Conservation (phyloP, 2,888 invertebrate genomes). For the Tetrapedia diversipes region DNA sequence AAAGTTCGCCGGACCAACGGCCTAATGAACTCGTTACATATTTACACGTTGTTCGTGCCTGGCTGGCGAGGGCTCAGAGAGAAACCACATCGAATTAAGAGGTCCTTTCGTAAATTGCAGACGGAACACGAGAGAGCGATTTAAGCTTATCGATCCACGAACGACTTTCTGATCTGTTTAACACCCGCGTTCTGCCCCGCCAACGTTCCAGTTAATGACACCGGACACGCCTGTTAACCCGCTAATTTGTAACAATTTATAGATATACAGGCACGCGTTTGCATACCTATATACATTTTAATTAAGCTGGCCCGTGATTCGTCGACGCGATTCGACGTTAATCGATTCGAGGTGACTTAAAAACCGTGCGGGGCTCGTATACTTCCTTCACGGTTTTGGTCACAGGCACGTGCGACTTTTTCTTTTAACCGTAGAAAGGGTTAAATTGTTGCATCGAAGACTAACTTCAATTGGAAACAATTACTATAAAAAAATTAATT, state of each 20-base stretch:
- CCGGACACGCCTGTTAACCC: slow-evolving; percentile 51
- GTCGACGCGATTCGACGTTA: slow-evolving; percentile 4
- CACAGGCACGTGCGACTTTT: neutral
- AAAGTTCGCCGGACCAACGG: slow-evolving; percentile 66
- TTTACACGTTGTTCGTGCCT: slow-evolving; percentile 72
- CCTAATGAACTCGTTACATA: slow-evolving; percentile 74
- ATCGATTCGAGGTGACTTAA: neutral
- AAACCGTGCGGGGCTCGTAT: neutral
- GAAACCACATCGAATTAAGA: slow-evolving; percentile 70
- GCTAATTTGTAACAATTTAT: slow-evolving; percentile 55
- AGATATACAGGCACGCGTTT: neutral
- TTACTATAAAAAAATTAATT: no score
- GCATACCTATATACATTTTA: slow-evolving; percentile 33
- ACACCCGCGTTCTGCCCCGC: slow-evolving; percentile 51
- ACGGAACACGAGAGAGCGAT: slow-evolving; percentile 70
- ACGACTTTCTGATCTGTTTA: slow-evolving; percentile 66
- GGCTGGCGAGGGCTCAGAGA: slow-evolving; percentile 45
- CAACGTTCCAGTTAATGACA: slow-evolving; percentile 52
- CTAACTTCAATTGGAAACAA: no score
- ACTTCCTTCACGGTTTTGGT: neutral
- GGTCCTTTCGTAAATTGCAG: slow-evolving; percentile 69
- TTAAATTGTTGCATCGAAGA: neutral
- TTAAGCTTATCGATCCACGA: slow-evolving; percentile 69
- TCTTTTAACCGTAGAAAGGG: neutral
- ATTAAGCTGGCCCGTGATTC: slow-evolving; percentile 44